A percentile compares a stretch with the other conserved stretches of the same genome.
Conservation (phyloP, 1,140 invertebrate species). For the Wasmannia auropunctata region DNA sequence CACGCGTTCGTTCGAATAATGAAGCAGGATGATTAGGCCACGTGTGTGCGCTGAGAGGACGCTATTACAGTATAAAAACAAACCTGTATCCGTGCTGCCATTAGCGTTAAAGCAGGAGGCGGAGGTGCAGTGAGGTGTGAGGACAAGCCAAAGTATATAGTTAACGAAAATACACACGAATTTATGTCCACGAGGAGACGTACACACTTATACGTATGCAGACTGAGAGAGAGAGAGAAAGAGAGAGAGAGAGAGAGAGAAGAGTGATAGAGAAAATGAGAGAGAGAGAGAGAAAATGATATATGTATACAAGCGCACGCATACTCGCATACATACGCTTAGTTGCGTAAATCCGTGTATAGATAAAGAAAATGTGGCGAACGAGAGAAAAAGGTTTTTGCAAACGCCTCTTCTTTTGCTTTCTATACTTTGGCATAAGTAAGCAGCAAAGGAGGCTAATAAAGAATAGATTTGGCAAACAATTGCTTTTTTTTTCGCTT, state of each 20-base stretch:
- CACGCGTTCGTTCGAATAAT: constrained; percentile 59
- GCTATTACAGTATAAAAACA: constrained; percentile 65
- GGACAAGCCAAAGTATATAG: constrained; percentile 71
- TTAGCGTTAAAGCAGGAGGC: constrained; percentile 72
- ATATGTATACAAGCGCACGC: constrained; percentile 14
- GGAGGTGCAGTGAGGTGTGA: constrained; percentile 35
- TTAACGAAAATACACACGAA: constrained; percentile 65
- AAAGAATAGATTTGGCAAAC: neutral
- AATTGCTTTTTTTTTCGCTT: neutral
- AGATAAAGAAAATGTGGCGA: constrained; percentile 26
- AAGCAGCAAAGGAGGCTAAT: neutral
- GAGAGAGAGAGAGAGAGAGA: neutral
- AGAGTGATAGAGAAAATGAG: neutral
- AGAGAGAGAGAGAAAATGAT: constrained; percentile 8
- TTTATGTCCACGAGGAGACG: constrained; percentile 49
- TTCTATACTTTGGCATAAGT: neutral
- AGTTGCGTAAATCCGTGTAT: constrained; percentile 50
- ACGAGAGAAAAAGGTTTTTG: neutral
- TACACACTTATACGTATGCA: constrained; percentile 8
- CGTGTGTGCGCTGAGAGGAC: constrained; percentile 57
- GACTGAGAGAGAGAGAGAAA: neutral
- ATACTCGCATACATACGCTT: constrained; percentile 58
- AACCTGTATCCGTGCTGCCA: constrained; percentile 80
- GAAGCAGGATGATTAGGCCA: constrained; percentile 33
- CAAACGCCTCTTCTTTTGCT: constrained; percentile 8